Conservation (phyloP, 2,888 invertebrate species). For the Acronicta psi region DNA sequence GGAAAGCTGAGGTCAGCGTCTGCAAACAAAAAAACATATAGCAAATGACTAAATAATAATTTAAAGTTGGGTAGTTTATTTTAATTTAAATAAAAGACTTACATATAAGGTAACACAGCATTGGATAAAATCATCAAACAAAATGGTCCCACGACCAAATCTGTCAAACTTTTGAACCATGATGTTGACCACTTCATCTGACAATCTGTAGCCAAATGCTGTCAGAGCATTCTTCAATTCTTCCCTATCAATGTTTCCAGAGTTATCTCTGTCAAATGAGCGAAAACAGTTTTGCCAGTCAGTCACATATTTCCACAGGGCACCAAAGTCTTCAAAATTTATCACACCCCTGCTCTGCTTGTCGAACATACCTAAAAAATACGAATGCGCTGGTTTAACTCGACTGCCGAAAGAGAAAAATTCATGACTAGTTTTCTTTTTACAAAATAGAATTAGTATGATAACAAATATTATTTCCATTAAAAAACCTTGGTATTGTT, state of each 20-base stretch:
- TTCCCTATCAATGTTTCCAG: slow-evolving; percentile 96
- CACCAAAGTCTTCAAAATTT: slow-evolving; percentile 97
- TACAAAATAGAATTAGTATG: no score
- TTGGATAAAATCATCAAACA: slow-evolving; percentile 99
- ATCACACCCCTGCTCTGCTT: slow-evolving; percentile 96
- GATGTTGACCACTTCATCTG: slow-evolving; percentile 93
- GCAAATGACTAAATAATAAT: no score
- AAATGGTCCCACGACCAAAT: slow-evolving; percentile 95
- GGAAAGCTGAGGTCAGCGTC: slow-evolving; percentile 96
- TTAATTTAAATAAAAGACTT: slow-evolving; percentile 80
- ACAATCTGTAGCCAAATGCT: slow-evolving; percentile 96
- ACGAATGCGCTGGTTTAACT: no score
- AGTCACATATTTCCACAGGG: slow-evolving; percentile 99
- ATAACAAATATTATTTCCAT: no score
- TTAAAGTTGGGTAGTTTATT: no score
- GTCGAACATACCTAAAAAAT: slow-evolving; percentile 96
- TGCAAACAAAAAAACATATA: slow-evolving; percentile 81
- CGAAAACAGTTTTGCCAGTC: slow-evolving; percentile 99
- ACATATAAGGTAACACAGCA: slow-evolving; percentile 97
- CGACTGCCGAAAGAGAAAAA: no score
- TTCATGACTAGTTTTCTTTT: no score
- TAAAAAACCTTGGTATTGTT: no score
- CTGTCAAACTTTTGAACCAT: slow-evolving; percentile 98
- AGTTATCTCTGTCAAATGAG: slow-evolving; percentile 97
- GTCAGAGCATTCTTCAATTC: slow-evolving; percentile 97